A percentile compares a stretch with the other conserved stretches of the same genome.
Evolutionary conservation across 2,113 vertebrate genomes (phyloP).

Genomic region (Megalops atlanticus): DNA sequence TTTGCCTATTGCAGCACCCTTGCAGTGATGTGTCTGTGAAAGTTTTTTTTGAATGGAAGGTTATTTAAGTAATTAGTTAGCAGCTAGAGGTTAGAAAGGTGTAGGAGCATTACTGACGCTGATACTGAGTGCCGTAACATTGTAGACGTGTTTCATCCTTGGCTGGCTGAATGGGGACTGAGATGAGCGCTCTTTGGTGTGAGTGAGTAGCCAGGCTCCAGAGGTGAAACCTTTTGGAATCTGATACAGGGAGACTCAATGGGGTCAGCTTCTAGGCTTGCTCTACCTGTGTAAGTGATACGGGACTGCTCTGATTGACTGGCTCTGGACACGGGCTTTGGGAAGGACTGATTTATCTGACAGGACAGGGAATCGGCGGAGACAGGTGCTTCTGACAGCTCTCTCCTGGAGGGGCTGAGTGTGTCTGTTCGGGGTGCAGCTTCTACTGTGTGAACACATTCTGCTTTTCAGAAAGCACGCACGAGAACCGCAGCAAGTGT

Average conservation of each 20-base stretch:
- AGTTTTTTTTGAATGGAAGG: no score
- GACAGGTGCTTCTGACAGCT: conserved; percentile 27
- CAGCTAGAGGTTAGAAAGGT: neutral
- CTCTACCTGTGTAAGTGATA: neutral
- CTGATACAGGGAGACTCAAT: neutral
- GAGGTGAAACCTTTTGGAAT: neutral
- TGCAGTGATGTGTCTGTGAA: neutral
- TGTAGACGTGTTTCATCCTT: no score
- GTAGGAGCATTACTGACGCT: neutral
- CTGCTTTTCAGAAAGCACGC: neutral
- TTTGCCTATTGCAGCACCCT: neutral
- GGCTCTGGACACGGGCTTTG: neutral
- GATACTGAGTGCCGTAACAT: no score
- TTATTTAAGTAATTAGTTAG: neutral
- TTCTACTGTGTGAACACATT: neutral
- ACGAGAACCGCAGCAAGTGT: neutral
- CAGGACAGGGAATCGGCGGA: neutral
- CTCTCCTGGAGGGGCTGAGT: neutral
- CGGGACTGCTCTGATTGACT: neutral
- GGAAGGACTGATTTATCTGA: conserved; percentile 12
- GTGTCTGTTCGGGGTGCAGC: neutral
- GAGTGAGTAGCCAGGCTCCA: neutral
- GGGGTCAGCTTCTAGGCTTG: neutral
- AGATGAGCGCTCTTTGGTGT: neutral
- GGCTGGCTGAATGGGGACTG: neutral